phyloP scores from a whole-genome alignment of 2,797 vertebrate species.

The Lophotriccus pileatus region DNA sequence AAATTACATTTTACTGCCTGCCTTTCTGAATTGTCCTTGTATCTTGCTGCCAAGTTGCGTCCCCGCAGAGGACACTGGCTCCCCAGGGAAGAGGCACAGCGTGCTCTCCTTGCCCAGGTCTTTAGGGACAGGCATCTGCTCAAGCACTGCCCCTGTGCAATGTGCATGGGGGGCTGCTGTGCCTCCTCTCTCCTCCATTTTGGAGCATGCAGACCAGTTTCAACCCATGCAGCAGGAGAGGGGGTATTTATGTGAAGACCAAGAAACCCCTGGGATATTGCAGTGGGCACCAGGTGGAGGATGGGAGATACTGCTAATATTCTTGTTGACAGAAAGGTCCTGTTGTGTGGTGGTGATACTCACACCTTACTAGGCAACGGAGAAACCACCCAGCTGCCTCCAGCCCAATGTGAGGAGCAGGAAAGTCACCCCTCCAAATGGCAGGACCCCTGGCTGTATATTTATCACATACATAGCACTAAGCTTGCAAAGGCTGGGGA shows the following conservation, averaged over 20 bases:
- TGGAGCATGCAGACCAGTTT: neutral
- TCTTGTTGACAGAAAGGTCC: neutral
- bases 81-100: neutral
- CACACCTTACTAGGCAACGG: neutral
- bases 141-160: neutral
- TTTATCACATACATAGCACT: rapidly evolving
- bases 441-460: neutral
- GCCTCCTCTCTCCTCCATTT: neutral
- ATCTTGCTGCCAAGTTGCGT: neutral
- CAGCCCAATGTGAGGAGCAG: rapidly evolving
- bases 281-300: neutral
- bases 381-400: neutral
- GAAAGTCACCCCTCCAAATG: rapidly evolving
- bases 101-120: neutral
- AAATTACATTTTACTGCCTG: slow-evolving; percentile 39
- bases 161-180: rapidly evolving
- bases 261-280: neutral
- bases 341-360: rapidly evolving
- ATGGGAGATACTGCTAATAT: neutral
- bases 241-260: neutral
- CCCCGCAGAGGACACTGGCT: neutral
- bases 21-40: slow-evolving; percentile 9
- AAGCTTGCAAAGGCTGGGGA: neutral
- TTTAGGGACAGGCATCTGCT: neutral
- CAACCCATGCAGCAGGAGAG: neutral